Evolutionary conservation across 2,888 invertebrate species (phyloP).

Genomic region (Dioctria linearis): DNA sequence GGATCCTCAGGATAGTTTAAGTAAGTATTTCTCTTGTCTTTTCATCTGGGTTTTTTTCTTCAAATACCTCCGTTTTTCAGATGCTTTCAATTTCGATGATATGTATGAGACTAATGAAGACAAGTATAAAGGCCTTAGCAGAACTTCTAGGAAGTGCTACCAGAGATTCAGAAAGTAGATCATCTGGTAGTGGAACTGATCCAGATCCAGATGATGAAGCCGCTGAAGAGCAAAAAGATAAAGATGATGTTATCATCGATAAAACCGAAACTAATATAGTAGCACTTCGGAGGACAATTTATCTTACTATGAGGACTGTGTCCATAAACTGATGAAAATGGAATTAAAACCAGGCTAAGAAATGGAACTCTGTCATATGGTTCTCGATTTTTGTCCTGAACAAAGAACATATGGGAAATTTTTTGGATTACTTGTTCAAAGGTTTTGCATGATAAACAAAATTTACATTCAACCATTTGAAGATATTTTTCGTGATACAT

Average conservation of each 20-base stretch:
- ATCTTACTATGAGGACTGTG: no score
- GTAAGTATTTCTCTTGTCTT: no score
- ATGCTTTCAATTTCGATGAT: conserved; percentile 96
- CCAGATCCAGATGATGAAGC: conserved; percentile 68
- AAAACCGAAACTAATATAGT: conserved; percentile 97
- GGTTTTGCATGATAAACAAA: conserved; percentile 94
- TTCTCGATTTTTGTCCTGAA: no score
- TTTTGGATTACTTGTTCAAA: conserved; percentile 94
- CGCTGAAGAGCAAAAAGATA: conserved; percentile 66
- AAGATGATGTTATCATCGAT: conserved; percentile 86
- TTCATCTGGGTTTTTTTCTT: neutral
- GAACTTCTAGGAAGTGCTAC: conserved; percentile 87
- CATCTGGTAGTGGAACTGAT: conserved; percentile 73
- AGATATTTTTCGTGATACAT: conserved; percentile 95
- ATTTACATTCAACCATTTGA: conserved; percentile 95
- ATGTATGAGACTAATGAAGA: conserved; percentile 93
- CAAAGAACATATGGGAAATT: conserved; percentile 98
- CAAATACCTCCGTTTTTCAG: conserved; percentile 71
- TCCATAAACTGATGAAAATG: no score
- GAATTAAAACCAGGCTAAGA: conserved; percentile 98
- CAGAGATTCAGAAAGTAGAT: conserved; percentile 75
- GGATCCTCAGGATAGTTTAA: no score
- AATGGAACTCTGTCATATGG: no score
- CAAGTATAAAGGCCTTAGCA: no score
- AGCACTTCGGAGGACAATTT: conserved; percentile 93